Conservation (phyloP, 2,888 invertebrate species). For the Sarcophaga subvicina region DNA sequence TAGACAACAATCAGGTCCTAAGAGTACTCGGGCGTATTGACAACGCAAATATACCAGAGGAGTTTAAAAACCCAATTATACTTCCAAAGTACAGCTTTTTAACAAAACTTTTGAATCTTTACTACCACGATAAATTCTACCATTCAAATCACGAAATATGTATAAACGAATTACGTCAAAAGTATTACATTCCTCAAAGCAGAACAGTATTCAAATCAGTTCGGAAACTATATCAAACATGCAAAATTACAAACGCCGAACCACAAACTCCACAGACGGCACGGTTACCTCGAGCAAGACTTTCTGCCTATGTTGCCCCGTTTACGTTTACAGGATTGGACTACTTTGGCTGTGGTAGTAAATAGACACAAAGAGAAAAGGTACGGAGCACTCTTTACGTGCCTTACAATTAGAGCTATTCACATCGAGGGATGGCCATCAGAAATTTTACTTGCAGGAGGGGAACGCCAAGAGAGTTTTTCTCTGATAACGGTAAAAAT, state of each 20-base stretch:
- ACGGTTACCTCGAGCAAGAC: conserved; percentile 3
- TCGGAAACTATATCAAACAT: background rate
- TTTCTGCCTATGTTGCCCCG: conserved; percentile 3
- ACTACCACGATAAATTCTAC: background rate
- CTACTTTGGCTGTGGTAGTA: conserved; percentile 39
- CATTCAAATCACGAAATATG: too few species aligned
- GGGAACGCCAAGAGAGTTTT: too few species aligned
- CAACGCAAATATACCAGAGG: conserved; percentile 5
- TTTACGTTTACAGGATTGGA: conserved; percentile 38
- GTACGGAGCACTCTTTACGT: conserved; percentile 47
- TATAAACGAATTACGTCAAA: too few species aligned
- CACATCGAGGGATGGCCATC: conserved; percentile 2
- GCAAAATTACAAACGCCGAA: conserved; percentile 4
- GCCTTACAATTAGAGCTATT: conserved; percentile 29
- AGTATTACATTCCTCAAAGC: background rate
- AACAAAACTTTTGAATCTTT: conserved; percentile 3
- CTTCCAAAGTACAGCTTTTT: conserved; percentile 15
- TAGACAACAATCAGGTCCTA: conserved; percentile 18
- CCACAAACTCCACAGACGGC: conserved; percentile 22
- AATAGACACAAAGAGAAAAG: conserved; percentile 38
- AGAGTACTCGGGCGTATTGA: conserved; percentile 19
- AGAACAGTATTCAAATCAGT: conserved; percentile 13
- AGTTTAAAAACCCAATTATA: conserved; percentile 34
- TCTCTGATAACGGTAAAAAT: too few species aligned
- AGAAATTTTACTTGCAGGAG: too few species aligned